These are phyloP conservation scores for Procambarus virginalis DNA, from an alignment of 1,140 invertebrate species.

Conservation along the genomic window DNA sequence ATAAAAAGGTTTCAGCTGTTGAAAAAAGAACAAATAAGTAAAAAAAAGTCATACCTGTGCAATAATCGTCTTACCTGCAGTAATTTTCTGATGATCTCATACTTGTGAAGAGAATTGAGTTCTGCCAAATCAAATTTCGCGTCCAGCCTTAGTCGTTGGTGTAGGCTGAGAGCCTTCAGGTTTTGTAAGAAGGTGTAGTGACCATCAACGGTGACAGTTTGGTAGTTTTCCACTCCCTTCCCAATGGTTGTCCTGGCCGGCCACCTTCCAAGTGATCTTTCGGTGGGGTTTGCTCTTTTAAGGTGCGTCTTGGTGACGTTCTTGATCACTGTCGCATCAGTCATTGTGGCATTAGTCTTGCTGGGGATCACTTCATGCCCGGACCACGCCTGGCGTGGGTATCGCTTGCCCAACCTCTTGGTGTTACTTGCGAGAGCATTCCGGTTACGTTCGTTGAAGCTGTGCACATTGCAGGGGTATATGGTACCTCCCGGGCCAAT, in stretches of 20 bases:
- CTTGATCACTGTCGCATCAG: too few species aligned
- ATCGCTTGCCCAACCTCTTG: background rate
- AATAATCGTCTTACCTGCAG: conserved; percentile 22
- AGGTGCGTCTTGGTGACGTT: too few species aligned
- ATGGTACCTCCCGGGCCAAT: background rate
- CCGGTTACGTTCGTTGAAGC: background rate
- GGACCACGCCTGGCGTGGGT: background rate
- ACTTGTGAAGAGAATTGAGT: conserved; percentile 36
- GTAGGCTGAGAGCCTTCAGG: background rate
- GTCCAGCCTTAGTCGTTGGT: background rate
- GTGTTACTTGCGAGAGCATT: background rate
- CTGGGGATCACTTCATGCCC: background rate
- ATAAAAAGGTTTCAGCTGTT: too few species aligned
- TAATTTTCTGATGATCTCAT: conserved; percentile 26
- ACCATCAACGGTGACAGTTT: conserved; percentile 18
- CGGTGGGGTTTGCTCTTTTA: too few species aligned
- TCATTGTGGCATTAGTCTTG: background rate
- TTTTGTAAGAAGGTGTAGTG: conserved; percentile 30
- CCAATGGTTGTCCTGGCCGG: background rate
- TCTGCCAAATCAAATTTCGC: conserved; percentile 29
- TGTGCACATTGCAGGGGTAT: background rate
- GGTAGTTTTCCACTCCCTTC: background rate
- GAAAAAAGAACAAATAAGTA: too few species aligned
- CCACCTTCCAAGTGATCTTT: background rate
- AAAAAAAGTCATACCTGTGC: too few species aligned